Base-by-base conservation (phyloP, 2,797 vertebrate species). In the Smutsia gigantea region DNA sequence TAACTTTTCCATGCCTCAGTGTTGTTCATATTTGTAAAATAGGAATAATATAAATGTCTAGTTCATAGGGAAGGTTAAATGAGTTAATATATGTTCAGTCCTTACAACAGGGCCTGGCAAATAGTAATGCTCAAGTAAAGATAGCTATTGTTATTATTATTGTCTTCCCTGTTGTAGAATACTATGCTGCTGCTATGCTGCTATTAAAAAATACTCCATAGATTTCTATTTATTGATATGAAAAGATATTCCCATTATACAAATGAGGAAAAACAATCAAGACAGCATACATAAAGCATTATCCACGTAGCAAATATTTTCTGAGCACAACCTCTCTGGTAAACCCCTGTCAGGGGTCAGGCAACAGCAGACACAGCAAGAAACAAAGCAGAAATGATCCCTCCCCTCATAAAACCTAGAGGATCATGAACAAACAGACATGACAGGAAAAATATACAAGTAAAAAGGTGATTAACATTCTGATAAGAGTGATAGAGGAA, bases 221-320 rank as follows among this genome's bases (percentile, higher is more conserved):
- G 53, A 84, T 71, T 90, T 75, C 23, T 39, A 82, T 85, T 71
- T 88, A 72, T 46, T 72, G 55, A 72, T 14, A 46, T 13, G 11
- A 89, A 82, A 89, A 89, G n/a, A 51, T 11, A 9, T 46, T 92
- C 75, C 75, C 53, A 90, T 87, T 90, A 84, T 34, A 82, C 39
- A 83, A 72, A 25, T 15, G 37, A 85, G n/a, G 42, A 68, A 72
- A 75, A 46, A 11, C 8, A 37, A 64, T 93, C 59, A 77, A 83
- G 77, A 9, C 31, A 77, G 23, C 61, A 37, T 12, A 71, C 0
- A 37, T 27, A 57, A 0, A 57, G 31, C 59, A 93, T 57, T 61
- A 93, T 57, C 61, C 72, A 64, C 5, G n/a, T 55, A 83, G 19
- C 57, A 95, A 78, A 78, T 78, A 23, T 31, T 25, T 93, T 82